Conservation (phyloP, 2,113 vertebrate genomes). For the Jaculus jaculus region DNA sequence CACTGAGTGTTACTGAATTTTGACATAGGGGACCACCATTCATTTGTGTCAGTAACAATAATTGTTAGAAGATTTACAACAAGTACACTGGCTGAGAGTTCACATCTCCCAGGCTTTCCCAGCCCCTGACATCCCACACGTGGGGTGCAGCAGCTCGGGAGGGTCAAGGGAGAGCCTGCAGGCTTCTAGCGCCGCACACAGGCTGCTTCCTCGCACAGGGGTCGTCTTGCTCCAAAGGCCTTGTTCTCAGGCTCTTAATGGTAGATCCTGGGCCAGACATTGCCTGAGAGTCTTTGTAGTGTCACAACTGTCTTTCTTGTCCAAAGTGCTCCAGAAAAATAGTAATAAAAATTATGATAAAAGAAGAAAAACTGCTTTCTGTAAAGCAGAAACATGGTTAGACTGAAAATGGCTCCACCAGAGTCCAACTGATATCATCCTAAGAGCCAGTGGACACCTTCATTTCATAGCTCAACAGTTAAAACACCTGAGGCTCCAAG, state of each 20-base stretch:
- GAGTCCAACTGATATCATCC: accelerated
- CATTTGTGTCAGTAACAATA: accelerated
- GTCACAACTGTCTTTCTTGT: accelerated
- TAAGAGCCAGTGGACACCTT: accelerated
- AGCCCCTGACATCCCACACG: accelerated
- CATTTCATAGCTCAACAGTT: accelerated
- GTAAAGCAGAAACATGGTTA: too few relatives aligned
- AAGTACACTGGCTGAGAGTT: neutral
- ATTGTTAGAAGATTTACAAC: accelerated
- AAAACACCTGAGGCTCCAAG: accelerated
- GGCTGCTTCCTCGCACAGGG: neutral
- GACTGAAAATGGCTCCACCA: too few relatives aligned
- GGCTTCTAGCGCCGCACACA: neutral
- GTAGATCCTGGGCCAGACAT: accelerated
- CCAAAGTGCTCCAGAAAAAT: neutral
- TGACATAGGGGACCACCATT: neutral
- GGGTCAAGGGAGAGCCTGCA: neutral
- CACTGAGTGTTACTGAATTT: neutral
- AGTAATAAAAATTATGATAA: neutral
- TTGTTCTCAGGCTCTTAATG: accelerated
- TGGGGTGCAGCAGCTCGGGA: accelerated
- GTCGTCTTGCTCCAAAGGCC: neutral
- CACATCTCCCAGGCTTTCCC: neutral
- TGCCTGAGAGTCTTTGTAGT: accelerated
- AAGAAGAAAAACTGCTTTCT: accelerated